phyloP scores from a whole-genome alignment of 2,113 vertebrate genomes.

The Alethe diademata region DNA sequence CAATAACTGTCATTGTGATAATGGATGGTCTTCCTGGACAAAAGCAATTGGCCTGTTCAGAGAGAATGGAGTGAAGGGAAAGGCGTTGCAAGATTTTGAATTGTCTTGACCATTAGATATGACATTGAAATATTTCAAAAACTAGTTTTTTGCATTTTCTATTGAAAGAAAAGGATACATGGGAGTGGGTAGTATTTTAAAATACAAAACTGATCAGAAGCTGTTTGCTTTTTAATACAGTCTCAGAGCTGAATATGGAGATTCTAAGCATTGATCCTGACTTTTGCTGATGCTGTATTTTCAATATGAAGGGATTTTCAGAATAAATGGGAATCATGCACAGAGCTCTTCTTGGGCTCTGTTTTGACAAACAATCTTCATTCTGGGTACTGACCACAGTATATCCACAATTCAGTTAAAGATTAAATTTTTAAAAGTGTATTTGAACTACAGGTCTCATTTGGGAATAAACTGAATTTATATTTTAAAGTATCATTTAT shows the following conservation, averaged over 20 bases:
- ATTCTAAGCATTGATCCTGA: neutral
- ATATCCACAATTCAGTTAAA: neutral
- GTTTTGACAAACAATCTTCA: neutral
- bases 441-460: neutral
- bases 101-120: neutral
- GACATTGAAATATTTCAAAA: neutral
- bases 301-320: neutral
- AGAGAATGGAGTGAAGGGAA: neutral
- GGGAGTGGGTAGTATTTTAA: neutral
- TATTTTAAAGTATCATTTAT: fast-evolving
- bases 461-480: neutral
- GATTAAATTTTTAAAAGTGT: neutral
- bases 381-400: neutral
- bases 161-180: neutral
- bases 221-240: neutral
- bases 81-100: neutral
- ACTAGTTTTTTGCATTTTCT: neutral
- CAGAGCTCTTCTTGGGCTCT: neutral
- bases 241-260: neutral
- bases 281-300: neutral
- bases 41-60: neutral
- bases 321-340: neutral
- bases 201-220: neutral
- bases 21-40: neutral
- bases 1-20: slow-evolving; percentile 46